Conservation (phyloP, 2,113 vertebrate species). For the Gracilinanus agilis region DNA sequence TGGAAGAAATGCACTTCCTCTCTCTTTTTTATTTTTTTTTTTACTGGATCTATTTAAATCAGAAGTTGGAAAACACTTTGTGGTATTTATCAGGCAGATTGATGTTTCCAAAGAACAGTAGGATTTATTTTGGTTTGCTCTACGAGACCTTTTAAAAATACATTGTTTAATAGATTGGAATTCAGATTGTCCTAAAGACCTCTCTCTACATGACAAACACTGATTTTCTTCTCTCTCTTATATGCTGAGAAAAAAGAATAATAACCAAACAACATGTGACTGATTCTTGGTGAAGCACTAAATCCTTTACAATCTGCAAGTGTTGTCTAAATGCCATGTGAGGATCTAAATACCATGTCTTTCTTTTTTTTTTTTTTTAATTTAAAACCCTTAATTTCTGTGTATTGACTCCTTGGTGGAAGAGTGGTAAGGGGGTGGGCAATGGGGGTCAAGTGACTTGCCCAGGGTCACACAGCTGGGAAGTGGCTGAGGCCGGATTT, state of each 20-base stretch:
- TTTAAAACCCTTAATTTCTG: no score
- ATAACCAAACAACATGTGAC: conserved; percentile 36
- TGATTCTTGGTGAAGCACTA: conserved; percentile 8
- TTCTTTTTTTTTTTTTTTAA: no score
- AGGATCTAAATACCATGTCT: no score
- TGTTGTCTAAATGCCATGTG: conserved; percentile 33
- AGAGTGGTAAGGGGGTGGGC: no score
- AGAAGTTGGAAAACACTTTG: conserved; percentile 72
- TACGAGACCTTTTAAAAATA: conserved; percentile 37
- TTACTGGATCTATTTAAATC: no score
- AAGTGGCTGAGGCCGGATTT: no score
- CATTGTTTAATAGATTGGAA: conserved; percentile 42
- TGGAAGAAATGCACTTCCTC: conserved; percentile 69
- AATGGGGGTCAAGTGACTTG: no score
- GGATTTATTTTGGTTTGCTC: conserved; percentile 54
- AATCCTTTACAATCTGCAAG: not conserved
- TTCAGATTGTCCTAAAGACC: conserved; percentile 58
- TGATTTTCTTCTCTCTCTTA: conserved; percentile 50
- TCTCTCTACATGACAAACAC: conserved; percentile 32
- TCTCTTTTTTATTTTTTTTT: conserved; percentile 65
- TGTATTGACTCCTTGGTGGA: no score
- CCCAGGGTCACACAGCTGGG: no score
- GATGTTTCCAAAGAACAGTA: conserved; percentile 61
- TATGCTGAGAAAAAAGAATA: conserved; percentile 60
- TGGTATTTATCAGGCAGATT: conserved; percentile 59